phyloP scores from a whole-genome alignment of 2,888 invertebrate species.

The Beris chalybata region DNA sequence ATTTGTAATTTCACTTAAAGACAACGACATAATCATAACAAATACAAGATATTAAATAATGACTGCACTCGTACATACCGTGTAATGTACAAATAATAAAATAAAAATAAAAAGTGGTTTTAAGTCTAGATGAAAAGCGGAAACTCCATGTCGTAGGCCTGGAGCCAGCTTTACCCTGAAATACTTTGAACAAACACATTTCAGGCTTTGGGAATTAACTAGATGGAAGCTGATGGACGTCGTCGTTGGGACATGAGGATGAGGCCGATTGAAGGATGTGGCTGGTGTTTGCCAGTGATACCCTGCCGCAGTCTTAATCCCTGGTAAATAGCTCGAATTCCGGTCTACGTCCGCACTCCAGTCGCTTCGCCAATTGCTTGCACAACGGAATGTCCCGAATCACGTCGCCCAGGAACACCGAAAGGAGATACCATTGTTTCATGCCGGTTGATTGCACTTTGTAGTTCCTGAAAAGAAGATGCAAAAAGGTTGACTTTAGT shows the following conservation, averaged over 20 bases:
- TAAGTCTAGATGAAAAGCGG: too few relatives aligned
- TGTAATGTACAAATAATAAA: too few relatives aligned
- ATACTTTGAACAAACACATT: constrained; percentile 26
- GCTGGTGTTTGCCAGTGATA: constrained; percentile 15
- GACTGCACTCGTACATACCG: too few relatives aligned
- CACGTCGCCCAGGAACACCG: constrained; percentile 84
- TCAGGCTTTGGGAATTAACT: constrained; percentile 25
- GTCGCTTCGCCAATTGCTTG: constrained; percentile 75
- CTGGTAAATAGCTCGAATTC: constrained; percentile 36
- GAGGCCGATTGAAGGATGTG: neutral
- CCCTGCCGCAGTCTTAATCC: constrained; percentile 32
- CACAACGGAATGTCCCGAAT: constrained; percentile 79
- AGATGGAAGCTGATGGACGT: neutral
- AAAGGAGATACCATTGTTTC: constrained; percentile 81
- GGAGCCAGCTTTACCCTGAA: constrained; percentile 1
- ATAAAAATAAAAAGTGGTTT: too few relatives aligned
- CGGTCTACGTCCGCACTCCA: constrained; percentile 58
- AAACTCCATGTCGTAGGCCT: neutral
- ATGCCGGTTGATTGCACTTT: constrained; percentile 72
- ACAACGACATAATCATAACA: too few relatives aligned
- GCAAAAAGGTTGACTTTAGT: constrained; percentile 21
- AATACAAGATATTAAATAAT: too few relatives aligned
- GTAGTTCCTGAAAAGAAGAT: constrained; percentile 67
- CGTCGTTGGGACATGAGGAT: constrained; percentile 13
- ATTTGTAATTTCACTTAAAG: too few relatives aligned